Evolutionary conservation across 2,113 vertebrate genomes (phyloP).

Genomic region (Chlorodrepanis virens): DNA sequence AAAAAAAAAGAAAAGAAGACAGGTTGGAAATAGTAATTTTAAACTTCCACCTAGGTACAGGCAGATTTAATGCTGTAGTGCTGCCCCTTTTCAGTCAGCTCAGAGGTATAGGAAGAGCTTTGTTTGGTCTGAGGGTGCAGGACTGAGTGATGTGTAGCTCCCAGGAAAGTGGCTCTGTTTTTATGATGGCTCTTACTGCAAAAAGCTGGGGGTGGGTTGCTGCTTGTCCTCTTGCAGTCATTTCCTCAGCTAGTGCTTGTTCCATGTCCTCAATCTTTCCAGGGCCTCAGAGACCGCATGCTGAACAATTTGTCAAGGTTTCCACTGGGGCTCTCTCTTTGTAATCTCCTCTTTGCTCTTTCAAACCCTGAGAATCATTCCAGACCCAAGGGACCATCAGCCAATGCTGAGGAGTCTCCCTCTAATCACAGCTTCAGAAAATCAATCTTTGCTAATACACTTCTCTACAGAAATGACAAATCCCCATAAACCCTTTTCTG

Average conservation of each 20-base stretch:
- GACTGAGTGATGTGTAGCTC: not conserved
- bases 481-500: not conserved
- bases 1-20: too few species aligned
- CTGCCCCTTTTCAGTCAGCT: not conserved
- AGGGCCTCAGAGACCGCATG: not conserved
- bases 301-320: not conserved
- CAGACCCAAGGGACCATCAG: not conserved
- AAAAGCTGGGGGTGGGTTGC: rapidly evolving
- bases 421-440: slow-evolving; percentile 23
- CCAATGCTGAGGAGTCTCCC: not conserved
- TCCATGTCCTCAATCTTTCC: not conserved
- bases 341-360: not conserved
- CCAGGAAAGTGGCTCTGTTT: rapidly evolving
- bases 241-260: not conserved
- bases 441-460: not conserved
- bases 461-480: not conserved
- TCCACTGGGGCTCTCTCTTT: not conserved
- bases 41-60: not conserved
- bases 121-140: not conserved
- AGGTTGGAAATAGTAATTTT: not conserved
- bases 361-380: not conserved
- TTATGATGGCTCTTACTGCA: not conserved
- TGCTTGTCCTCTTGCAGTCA: rapidly evolving
- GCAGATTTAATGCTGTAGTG: not conserved
- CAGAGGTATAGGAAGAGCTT: not conserved